These are phyloP conservation scores for Beris morrisii DNA, from an alignment of 2,888 invertebrate genomes.

Conservation along the genomic window DNA sequence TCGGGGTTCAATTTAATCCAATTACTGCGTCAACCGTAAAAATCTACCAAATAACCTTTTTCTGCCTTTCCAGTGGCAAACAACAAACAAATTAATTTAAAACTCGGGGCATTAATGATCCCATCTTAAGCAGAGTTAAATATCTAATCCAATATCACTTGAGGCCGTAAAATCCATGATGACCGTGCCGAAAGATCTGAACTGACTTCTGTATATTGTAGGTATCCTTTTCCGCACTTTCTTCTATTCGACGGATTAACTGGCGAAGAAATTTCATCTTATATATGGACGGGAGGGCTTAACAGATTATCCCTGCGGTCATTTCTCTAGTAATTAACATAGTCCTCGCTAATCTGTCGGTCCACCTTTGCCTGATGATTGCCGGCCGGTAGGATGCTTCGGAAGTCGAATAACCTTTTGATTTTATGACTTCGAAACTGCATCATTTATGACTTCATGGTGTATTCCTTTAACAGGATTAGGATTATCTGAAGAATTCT, in stretches of 20 bases:
- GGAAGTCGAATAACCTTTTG: slow-evolving; percentile 6
- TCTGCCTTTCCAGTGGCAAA: too few relatives aligned
- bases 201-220: background rate
- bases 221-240: slow-evolving; percentile 4
- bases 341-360: slow-evolving; percentile 22
- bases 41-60: too few relatives aligned
- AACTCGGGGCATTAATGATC: slow-evolving; percentile 14
- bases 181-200: background rate
- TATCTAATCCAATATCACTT: slow-evolving; percentile 29
- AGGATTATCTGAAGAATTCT: slow-evolving; percentile 19
- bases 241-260: background rate
- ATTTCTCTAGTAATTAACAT: slow-evolving; percentile 29
- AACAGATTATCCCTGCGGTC: slow-evolving; percentile 31
- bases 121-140: slow-evolving; percentile 15
- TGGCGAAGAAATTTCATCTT: slow-evolving; percentile 2
- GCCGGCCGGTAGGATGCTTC: background rate
- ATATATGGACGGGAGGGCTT: slow-evolving; percentile 16
- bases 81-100: slow-evolving; percentile 30
- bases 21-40: too few relatives aligned
- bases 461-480: slow-evolving; percentile 29
- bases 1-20: too few relatives aligned
- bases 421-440: slow-evolving; percentile 14
- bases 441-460: slow-evolving; percentile 29
- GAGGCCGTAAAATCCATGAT: slow-evolving; percentile 18
- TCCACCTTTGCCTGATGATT: slow-evolving; percentile 17